Conservation (phyloP, 2,888 invertebrate species). For the Hyposoter didymator region DNA sequence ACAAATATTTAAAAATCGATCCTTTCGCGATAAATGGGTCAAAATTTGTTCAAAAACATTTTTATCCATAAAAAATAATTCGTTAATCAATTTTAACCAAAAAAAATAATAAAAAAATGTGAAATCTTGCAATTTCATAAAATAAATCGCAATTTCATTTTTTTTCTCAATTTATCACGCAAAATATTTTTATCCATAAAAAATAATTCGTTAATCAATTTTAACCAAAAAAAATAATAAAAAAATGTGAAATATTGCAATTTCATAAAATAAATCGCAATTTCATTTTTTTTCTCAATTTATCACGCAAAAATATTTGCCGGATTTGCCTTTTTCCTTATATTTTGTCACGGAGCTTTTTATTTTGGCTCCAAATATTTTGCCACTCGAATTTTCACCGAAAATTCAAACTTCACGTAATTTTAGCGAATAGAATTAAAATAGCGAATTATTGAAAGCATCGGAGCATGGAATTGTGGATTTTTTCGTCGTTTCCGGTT, state of each 20-base stretch:
- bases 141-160: background rate
- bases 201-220: no score
- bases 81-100: no score
- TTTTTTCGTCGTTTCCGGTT: slow-evolving; percentile 10
- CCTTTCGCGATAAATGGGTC: no score
- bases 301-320: background rate
- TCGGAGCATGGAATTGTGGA: background rate
- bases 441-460: background rate
- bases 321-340: background rate
- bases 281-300: background rate
- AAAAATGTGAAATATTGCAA: background rate
- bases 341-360: background rate
- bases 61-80: no score
- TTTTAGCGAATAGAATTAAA: background rate
- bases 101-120: background rate
- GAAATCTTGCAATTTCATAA: background rate
- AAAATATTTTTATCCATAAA: background rate
- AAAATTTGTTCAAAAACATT: no score
- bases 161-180: background rate
- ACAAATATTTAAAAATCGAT: no score
- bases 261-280: background rate
- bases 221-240: background rate
- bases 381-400: background rate
- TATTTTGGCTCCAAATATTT: background rate
- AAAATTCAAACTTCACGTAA: background rate